Percentiles rank a stretch among this genome's conserved stretches.
These are phyloP conservation scores for Caenorhabditis latens DNA, from an alignment of 1,140 invertebrate species.

Conservation along the genomic window DNA sequence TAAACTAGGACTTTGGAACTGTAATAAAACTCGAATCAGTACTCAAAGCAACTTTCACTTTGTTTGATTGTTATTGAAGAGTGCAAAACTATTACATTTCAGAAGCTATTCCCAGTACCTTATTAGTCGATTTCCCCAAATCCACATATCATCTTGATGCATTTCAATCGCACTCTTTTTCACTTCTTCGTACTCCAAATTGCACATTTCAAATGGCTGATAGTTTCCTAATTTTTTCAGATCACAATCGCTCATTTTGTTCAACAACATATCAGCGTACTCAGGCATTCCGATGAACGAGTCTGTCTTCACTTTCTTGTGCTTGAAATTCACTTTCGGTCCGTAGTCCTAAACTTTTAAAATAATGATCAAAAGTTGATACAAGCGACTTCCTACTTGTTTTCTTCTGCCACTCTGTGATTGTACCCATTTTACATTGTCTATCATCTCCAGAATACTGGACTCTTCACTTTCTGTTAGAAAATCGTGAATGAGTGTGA, in stretches of 20 bases:
- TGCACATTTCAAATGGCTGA: conserved; percentile 94
- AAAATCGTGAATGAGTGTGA: conserved; percentile 71
- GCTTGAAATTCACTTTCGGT: conserved; percentile 98
- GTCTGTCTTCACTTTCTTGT: conserved; percentile 85
- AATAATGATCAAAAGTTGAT: background rate
- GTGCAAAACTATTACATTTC: conserved; percentile 79
- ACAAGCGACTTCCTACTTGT: conserved; percentile 81
- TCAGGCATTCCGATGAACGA: conserved; percentile 89
- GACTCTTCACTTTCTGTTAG: conserved; percentile 82
- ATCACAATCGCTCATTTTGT: conserved; percentile 79
- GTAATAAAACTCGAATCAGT: no score
- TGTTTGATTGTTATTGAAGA: no score
- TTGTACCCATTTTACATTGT: conserved; percentile 87
- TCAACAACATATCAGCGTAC: conserved; percentile 87
- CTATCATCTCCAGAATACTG: conserved; percentile 83
- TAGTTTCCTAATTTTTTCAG: conserved; percentile 78
- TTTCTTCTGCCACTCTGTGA: conserved; percentile 96
- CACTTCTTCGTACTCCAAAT: conserved; percentile 89
- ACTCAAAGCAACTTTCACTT: no score
- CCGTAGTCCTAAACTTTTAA: conserved; percentile 87
- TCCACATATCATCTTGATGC: conserved; percentile 98
- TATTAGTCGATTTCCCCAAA: conserved; percentile 97
- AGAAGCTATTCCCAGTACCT: conserved; percentile 86
- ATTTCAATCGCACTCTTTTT: conserved; percentile 94
- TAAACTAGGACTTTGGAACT: no score